Evolutionary conservation across 1,140 invertebrate species (phyloP), one percentile per base, ranked within the genome.

Genomic region (Chelonus insularis): DNA sequence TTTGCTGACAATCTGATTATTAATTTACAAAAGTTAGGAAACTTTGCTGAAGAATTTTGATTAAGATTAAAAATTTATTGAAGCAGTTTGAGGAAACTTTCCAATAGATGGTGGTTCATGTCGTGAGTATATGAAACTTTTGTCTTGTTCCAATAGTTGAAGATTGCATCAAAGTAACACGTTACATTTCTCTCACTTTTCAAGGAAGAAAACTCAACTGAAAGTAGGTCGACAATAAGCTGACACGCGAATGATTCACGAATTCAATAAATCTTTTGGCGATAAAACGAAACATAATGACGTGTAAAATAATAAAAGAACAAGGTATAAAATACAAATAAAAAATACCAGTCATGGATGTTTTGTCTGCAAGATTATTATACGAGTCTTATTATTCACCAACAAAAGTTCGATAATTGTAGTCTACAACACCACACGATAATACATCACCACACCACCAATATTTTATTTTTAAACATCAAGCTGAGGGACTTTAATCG

Each of bases 221-320:
- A 14, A 39, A 21, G 12, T 41, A 14, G 52, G 37, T 37, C 21
- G 52, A 39, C 34, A 23, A 55, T 55, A 55, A 55, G 36, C 36
- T 41, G 52, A 55, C 52, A 41, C 23, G 12, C 9, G 20, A 41
- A 55, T 55, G 34, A 55, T 52, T 52, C 29, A 52, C 9, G 20
- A 37, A 8, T 37, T n/a, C 52, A 39, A 55, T 55, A 55, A 55
- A 55, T 55, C 20, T 23, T 39, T 12, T 21, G 9, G 41, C n/a
- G 3, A 55, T 16, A 9, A 52, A 9, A 32, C 29, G 29, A 52
- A 34, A 52, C 12, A 34, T 12, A 11, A 12, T 34, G 18, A 5
- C 5, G 9, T 51, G 34, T 51, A 16, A 51, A 34, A 32, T 3
- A 34, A 51, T 34, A 51, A 16, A 16, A 34, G n/a, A n/a, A n/a